A percentile compares a stretch with the other conserved stretches of the same genome.
Conservation (phyloP, 2,888 invertebrate species). For the Heliconius ismenius region DNA sequence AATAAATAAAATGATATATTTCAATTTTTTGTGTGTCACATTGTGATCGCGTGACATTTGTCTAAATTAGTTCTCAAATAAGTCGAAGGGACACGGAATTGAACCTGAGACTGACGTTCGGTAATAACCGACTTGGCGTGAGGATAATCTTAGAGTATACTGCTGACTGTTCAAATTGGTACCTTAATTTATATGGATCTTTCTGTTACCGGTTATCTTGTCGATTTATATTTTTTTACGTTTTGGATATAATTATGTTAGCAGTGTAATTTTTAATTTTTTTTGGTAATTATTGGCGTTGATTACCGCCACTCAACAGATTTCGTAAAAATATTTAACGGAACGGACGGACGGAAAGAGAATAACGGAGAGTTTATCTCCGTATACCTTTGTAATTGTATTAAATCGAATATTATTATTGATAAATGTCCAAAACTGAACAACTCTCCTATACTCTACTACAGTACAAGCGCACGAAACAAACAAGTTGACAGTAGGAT, state of each 20-base stretch:
- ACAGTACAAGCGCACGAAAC: conserved; percentile 46
- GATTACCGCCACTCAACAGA: neutral
- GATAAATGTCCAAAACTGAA: neutral
- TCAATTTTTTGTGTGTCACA: conserved; percentile 32
- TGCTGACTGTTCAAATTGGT: conserved; percentile 43
- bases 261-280: no score
- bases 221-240: neutral
- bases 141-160: conserved; percentile 50
- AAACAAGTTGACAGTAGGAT: conserved; percentile 56
- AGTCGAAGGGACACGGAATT: conserved; percentile 63
- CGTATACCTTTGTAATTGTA: no score
- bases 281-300: neutral
- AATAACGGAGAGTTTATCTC: neutral
- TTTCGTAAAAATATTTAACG: no score
- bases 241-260: neutral
- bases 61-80: conserved; percentile 69
- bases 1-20: conserved; percentile 17
- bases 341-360: no score
- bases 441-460: conserved; percentile 42
- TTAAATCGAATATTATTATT: no score
- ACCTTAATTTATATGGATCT: neutral
- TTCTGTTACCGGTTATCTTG: neutral
- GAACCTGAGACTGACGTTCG: conserved; percentile 57
- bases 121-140: conserved; percentile 70
- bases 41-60: conserved; percentile 64